Conservation (phyloP, 2,888 invertebrate genomes). For the Sabellastarte sp. region DNA sequence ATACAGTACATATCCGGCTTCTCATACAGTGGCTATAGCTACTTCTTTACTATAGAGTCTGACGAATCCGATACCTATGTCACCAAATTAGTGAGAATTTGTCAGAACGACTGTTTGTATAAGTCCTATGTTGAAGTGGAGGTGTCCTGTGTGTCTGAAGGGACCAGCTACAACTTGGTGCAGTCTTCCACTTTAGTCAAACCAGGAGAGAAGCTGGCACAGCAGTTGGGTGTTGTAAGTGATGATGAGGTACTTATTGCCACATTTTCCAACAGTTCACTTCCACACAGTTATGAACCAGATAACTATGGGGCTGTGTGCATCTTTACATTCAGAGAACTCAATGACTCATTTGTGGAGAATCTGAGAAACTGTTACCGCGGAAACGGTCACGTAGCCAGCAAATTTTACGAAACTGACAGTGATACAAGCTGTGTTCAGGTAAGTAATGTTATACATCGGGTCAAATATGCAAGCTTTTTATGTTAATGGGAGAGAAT, state of each 20-base stretch:
- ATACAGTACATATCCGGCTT: background rate
- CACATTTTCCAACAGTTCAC: background rate
- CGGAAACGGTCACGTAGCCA: too few species aligned
- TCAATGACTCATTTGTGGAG: too few species aligned
- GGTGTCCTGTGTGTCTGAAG: background rate
- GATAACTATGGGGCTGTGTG: too few species aligned
- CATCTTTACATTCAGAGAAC: too few species aligned
- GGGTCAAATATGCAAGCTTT: too few species aligned
- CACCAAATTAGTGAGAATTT: background rate
- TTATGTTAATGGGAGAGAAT: too few species aligned
- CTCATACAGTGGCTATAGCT: background rate
- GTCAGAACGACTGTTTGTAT: background rate
- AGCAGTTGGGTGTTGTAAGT: background rate
- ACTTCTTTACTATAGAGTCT: background rate
- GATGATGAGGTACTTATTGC: background rate
- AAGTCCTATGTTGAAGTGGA: background rate
- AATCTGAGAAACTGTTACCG: too few species aligned
- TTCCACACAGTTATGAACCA: too few species aligned
- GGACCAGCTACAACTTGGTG: background rate
- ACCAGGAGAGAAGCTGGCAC: background rate
- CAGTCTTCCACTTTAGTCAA: background rate
- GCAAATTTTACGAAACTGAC: too few species aligned
- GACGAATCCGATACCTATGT: background rate
- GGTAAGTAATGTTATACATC: too few species aligned
- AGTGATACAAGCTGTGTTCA: too few species aligned